Evolutionary conservation across 2,888 invertebrate genomes (phyloP).

Genomic region (Drosophila infuscata): DNA sequence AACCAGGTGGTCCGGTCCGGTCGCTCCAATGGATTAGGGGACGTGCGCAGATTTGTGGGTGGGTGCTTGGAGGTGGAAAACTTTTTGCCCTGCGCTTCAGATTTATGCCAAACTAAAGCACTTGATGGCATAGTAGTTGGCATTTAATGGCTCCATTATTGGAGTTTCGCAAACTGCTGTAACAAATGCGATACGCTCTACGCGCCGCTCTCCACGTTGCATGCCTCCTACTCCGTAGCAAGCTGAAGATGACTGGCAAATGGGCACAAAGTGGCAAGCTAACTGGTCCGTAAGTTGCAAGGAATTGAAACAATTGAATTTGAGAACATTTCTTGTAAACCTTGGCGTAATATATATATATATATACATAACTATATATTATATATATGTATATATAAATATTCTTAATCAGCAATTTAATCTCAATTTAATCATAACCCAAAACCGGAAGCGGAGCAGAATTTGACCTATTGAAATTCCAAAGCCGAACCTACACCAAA

Average conservation of each 20-base stretch:
- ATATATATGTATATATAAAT: neutral
- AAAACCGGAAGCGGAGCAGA: neutral
- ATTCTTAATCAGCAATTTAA: neutral
- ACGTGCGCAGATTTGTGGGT: slow-evolving; percentile 55
- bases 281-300: slow-evolving; percentile 15
- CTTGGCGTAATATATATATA: neutral
- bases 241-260: neutral
- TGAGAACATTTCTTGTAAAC: neutral
- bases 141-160: slow-evolving; percentile 80
- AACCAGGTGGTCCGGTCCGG: neutral
- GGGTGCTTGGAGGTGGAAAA: slow-evolving; percentile 19
- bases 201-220: slow-evolving; percentile 26
- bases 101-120: slow-evolving; percentile 80
- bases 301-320: slow-evolving; percentile 12
- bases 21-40: slow-evolving; percentile 19
- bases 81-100: slow-evolving; percentile 60
- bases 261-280: slow-evolving; percentile 4
- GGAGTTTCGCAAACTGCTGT: slow-evolving; percentile 69
- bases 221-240: neutral
- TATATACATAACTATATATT: neutral
- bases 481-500: neutral
- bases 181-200: slow-evolving; percentile 67
- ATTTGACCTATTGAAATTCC: neutral
- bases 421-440: neutral
- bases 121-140: slow-evolving; percentile 79